Base-by-base conservation (phyloP, 2,113 vertebrate genomes). In the Orycteropus afer region DNA sequence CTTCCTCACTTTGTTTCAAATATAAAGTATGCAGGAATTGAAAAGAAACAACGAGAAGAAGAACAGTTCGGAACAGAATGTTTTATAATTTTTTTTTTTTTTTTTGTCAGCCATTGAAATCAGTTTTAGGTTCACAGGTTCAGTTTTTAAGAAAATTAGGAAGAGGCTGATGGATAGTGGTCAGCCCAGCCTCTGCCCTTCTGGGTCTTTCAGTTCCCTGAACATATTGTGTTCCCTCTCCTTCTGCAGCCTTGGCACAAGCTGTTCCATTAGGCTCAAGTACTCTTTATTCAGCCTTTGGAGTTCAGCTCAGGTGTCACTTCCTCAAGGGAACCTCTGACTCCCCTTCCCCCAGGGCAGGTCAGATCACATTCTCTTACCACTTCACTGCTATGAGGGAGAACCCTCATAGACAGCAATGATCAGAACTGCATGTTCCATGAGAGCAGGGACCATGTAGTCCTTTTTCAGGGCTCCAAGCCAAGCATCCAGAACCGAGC, bases 1-100 rank as follows among this genome's bases (percentile, higher is more conserved):
- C 27, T n/a, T n/a, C n/a, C 80, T 92, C 51, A 59, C 55, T 95
- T 78, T 86, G 87, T 73, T 55, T 95, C 67, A 92, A 87, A 65
- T 84, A 4, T 89, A 51, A 95, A 89, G 34, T 71, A 25, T 34
- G 80, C 42, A 87, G 65, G 59, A 80, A 85, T 91, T 91, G 42
- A 51, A 59, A 87, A 53, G 63, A 82, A 92, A 83, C 32, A 47
- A 40, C 23, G 32, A 23, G 45, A 82, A 49, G 53, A 37, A 57
- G 59, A 63, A 91, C 32, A 84, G 25, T 32, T 76, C 49, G 71
- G 55, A 89, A 85, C 8, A 69, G 82, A 90, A 29, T 92, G 42
- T 71, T 69, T 69, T 65, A 78, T n/a, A 27, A 79, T 29, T 10
- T 53, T 55, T 80, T 57, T 89, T 27, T 63, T 74, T 25, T 61